Evolutionary conservation across 2,113 vertebrate species (phyloP).

Genomic region (Dipodomys ordii): DNA sequence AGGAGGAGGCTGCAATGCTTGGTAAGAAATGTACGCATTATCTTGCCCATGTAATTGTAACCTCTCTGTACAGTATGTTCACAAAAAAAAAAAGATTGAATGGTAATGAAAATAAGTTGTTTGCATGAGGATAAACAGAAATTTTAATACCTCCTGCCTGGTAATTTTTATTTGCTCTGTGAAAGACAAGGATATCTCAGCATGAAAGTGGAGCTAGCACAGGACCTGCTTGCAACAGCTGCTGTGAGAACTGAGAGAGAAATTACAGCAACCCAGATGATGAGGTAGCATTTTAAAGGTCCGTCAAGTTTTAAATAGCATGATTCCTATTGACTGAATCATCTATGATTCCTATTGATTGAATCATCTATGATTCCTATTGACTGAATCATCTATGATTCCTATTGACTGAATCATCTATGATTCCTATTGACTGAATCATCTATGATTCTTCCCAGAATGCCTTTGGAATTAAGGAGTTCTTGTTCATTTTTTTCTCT

Average conservation of each 20-base stretch:
- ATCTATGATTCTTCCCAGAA: not conserved
- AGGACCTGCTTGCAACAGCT: not conserved
- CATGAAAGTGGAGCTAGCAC: not conserved
- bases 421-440: not conserved
- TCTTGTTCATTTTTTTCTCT: not conserved
- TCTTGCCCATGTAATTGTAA: too few relatives aligned
- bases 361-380: too few relatives aligned
- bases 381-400: not conserved
- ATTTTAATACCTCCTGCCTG: not conserved
- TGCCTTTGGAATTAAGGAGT: not conserved
- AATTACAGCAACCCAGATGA: not conserved
- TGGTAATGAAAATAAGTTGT: not conserved
- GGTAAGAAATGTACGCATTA: too few relatives aligned
- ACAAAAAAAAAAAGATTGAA: too few relatives aligned
- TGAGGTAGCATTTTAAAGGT: not conserved
- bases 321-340: not conserved
- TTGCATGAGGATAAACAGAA: not conserved
- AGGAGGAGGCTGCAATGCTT: too few relatives aligned
- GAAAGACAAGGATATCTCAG: not conserved
- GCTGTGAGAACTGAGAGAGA: not conserved
- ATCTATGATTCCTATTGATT: not conserved
- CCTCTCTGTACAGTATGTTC: too few relatives aligned
- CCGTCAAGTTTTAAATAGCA: not conserved
- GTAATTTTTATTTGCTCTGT: not conserved
- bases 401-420: not conserved